Base-by-base conservation (phyloP, 2,888 invertebrate species). In the Tetragonisca angustula region DNA sequence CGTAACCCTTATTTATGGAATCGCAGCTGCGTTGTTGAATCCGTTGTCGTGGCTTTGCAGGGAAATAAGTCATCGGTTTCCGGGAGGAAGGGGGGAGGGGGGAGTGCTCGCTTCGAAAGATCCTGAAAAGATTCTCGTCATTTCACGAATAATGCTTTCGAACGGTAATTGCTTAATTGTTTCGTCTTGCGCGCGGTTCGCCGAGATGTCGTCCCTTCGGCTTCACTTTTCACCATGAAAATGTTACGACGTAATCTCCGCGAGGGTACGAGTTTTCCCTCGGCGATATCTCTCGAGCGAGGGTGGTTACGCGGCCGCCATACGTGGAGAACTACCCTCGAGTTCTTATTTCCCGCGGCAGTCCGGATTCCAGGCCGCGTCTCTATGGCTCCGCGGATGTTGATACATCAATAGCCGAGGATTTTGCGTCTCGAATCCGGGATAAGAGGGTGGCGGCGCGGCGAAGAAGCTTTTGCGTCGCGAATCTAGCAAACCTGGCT, bases 1-100 rank as follows among this genome's bases (percentile, higher is more conserved):
- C 73, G 84, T 85, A 80, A 78, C 86, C 84, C 87, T 92, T 92
- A 93, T 93, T 93, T 92, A 93, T 92, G 92, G 91, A 92, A 92
- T 92, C 92, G 84, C 91, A 90, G 90, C 90, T 91, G 90, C 19
- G 89, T 69, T 49, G 62, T 65, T 50, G 67, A 67, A 65, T 71
- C 68, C 71, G 64, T n/a, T 43, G 36, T 68, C 52, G 50, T 50
- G 36, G 70, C 50, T 75, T 70, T 71, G 19, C 17, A 24, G 24
- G 43, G 36, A 71, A 74, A 80, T 52, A 54, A 54, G 36, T 76
- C 61, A 59, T 62, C 68, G 36, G 9, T 13, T 32, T 4, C 32
- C 27, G 2, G 27, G 27, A 2, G 27, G 27, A 2, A 27, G 27
- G 27, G 27, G 27, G 27, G 27, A 27, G 27, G 32, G 32, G 32